phyloP scores from a whole-genome alignment of 2,113 vertebrate genomes.

The Glaucomys volans region DNA sequence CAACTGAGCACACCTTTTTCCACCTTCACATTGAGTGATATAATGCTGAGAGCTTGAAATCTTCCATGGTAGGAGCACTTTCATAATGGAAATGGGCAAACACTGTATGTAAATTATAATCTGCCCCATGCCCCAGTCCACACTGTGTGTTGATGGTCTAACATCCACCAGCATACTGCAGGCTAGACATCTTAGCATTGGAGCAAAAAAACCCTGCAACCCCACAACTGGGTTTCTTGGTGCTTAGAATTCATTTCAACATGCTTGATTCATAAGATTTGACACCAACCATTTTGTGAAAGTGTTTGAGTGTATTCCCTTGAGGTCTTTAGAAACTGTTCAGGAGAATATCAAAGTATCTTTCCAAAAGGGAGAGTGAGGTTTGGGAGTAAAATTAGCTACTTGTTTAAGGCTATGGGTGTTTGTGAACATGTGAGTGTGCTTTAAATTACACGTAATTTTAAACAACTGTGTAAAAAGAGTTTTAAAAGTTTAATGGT shows the following conservation, averaged over 20 bases:
- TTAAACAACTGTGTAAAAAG: slow-evolving; percentile 83
- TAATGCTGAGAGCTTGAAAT: not conserved
- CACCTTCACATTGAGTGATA: too few species aligned
- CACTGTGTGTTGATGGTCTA: not conserved
- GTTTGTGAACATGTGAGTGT: slow-evolving; percentile 76
- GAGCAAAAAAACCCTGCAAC: not conserved
- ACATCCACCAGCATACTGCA: not conserved
- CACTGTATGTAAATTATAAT: not conserved
- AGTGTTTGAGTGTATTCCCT: not conserved
- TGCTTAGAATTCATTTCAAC: not conserved
- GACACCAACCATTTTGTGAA: not conserved
- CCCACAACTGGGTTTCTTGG: not conserved
- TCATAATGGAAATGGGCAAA: not conserved
- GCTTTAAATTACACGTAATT: slow-evolving; percentile 84
- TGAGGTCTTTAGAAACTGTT: slow-evolving; percentile 21
- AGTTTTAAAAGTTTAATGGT: slow-evolving; percentile 88
- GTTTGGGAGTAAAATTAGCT: slow-evolving; percentile 70
- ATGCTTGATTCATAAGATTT: not conserved
- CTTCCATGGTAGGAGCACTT: not conserved
- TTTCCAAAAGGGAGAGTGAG: slow-evolving; percentile 40
- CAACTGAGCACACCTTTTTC: not conserved
- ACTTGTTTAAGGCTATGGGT: slow-evolving; percentile 76
- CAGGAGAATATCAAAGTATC: slow-evolving; percentile 54
- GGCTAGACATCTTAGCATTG: not conserved
- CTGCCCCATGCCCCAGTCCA: rapidly evolving